A percentile compares a stretch with the other conserved stretches of the same genome.
These are phyloP conservation scores for Suncus etruscus DNA, from an alignment of 2,113 vertebrate species.

Conservation along the genomic window DNA sequence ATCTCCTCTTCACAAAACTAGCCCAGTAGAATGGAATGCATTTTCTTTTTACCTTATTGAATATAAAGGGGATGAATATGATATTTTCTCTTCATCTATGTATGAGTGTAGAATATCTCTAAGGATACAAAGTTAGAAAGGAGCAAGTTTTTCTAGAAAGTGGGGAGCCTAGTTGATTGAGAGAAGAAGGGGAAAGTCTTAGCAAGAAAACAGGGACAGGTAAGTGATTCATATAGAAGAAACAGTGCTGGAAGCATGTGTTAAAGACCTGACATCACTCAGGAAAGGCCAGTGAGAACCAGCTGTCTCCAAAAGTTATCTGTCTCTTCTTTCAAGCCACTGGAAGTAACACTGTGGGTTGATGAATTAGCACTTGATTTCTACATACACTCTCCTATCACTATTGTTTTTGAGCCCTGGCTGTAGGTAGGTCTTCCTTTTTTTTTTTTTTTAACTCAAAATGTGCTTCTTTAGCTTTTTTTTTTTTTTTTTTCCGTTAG, in stretches of 20 bases:
- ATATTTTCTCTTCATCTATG: background rate
- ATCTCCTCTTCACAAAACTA: background rate
- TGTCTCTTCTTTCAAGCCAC: constrained; percentile 27
- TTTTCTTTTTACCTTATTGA: background rate
- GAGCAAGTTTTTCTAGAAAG: background rate
- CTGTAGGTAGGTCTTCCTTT: background rate
- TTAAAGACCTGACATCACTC: constrained; percentile 1
- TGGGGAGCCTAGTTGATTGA: background rate
- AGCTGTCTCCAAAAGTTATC: background rate
- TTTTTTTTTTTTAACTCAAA: background rate
- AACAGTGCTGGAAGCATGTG: background rate
- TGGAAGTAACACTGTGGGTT: background rate
- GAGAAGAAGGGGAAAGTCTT: background rate
- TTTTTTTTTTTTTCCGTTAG: too few species aligned
- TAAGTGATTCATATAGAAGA: background rate
- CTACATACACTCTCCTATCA: background rate
- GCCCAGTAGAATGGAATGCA: background rate
- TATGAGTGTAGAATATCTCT: background rate
- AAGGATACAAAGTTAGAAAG: background rate
- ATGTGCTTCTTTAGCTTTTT: background rate
- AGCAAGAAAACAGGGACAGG: background rate
- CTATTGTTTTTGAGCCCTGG: background rate
- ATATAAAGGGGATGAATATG: background rate
- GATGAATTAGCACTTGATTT: background rate
- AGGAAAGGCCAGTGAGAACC: background rate